phyloP scores from a whole-genome alignment of 2,797 vertebrate species.

The Propithecus perrieri region DNA sequence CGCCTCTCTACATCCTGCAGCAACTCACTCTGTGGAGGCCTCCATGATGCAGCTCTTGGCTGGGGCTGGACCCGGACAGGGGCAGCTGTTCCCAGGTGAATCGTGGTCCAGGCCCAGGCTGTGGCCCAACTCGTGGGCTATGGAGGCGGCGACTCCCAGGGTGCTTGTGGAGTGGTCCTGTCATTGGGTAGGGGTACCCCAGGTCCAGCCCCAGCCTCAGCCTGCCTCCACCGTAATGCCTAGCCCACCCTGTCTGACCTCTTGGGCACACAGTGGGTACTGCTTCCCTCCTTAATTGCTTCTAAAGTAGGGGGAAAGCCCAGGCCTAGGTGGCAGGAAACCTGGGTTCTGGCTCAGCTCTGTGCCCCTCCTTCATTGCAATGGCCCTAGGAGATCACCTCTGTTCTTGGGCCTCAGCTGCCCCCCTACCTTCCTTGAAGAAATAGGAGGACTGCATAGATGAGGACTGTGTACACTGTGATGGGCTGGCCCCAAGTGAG shows the following conservation, averaged over 20 bases:
- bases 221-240: background rate
- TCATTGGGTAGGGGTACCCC: background rate
- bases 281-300: background rate
- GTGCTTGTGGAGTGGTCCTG: constrained; percentile 95
- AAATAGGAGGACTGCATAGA: background rate
- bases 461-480: background rate
- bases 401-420: background rate
- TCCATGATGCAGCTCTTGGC: constrained; percentile 97
- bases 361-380: rapidly evolving
- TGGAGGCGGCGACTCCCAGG: constrained; percentile 91
- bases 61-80: constrained; percentile 87
- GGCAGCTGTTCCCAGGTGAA: constrained; percentile 85
- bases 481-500: background rate
- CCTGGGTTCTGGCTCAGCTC: background rate
- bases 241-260: background rate
- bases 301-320: background rate
- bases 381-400: background rate
- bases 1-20: rapidly evolving
- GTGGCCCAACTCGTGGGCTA: constrained; percentile 96
- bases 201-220: background rate
- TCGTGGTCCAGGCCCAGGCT: constrained; percentile 95
- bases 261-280: background rate
- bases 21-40: constrained; percentile 90
- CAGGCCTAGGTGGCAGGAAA: background rate
- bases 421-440: background rate